Evolutionary conservation across 1,140 invertebrate species (phyloP), one percentile per base, ranked within the genome.

Genomic region (Himalopsyche phryganea): DNA sequence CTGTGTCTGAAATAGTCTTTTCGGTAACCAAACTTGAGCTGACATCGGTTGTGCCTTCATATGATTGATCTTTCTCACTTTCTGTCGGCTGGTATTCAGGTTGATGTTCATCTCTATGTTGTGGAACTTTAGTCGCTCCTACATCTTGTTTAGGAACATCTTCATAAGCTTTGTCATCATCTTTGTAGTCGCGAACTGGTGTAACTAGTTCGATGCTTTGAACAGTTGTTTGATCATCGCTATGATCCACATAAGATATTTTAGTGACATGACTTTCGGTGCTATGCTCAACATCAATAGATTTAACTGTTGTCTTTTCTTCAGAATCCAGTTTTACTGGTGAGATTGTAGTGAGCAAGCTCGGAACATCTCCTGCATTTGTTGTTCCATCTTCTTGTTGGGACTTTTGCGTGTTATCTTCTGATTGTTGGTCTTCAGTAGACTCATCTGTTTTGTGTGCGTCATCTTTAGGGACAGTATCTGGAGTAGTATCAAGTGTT

Each of bases 31-130:
- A 28, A 28, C 23, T n/a, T n/a, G n/a, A n/a, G n/a, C n/a, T 28
- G 23, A 9, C 9, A 5, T 15, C 46, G 1, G 17, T 48, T 14
- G 46, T 10, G 7, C 13, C 14, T 41, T 49, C 54, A 28, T 35
- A 28, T 7, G 13, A 13, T 49, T 49, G 20, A 3, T 14, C n/a
- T 2, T 32, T 19, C 5, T 49, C 20, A 6, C 18, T 13, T 7
- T 28, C 18, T 6, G 15, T 48, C 44, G 46, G 23, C 11, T 20
- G 9, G 14, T 57, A 46, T 57, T 46, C 13, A 41, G 38, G 42
- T 45, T 40, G 14, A 60, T 38, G 32, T 20, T 48, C 54, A 49
- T 60, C 50, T 41, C 35, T 51, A 14, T 58, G 23, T 19, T 50
- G 45, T 42, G 32, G 41, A 40, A 19, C 35, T 42, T 60, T 45